Evolutionary conservation across 2,797 vertebrate genomes (phyloP), one percentile per base, ranked within the genome.

Genomic region (Periophthalmus magnuspinnatus): DNA sequence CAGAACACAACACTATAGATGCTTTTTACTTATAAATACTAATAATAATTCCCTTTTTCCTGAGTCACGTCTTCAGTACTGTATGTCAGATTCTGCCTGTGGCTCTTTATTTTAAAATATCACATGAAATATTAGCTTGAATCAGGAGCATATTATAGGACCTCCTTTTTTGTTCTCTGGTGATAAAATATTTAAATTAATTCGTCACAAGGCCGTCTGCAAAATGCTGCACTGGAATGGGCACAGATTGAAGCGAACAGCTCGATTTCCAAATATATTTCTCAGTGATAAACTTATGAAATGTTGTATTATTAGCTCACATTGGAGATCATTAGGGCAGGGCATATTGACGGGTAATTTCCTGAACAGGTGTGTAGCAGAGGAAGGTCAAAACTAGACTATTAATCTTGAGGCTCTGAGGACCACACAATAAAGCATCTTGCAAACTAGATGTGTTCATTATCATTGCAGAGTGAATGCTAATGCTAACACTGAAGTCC

Each of bases 311-410:
- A 68, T 66, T 66, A 78, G 14, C 55, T 54, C 61, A 57, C 48
- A 13, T 22, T 66, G n/a, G 0, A 22, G 6, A 54, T 64, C 36
- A 73, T 78, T 60, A 67, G 70, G 32, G 62, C 66, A 70, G 65
- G 41, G 66, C 65, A 47, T 9, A 6, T 19, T 72, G 65, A 59
- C 2, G 28, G 38, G 77, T 89, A 17, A 81, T 87, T 77, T 85
- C 74, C 79, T 54, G 65, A 81, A 47, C 74, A 85, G 81, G 47
- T 86, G 81, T 76, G 76, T 63, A 70, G n/a, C 52, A 65, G 68
- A 16, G 3, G n/a, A 54, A 81, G 80, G 76, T 83, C 78, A 78
- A 71, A 71, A 33, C 7, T 60, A 69, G 13, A 10, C 72, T 67
- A 83, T 85, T 81, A 81, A 82, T 86, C 83, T 72, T 84, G n/a